Base-by-base conservation (phyloP, 2,888 invertebrate genomes). In the Escarpia spicata region DNA sequence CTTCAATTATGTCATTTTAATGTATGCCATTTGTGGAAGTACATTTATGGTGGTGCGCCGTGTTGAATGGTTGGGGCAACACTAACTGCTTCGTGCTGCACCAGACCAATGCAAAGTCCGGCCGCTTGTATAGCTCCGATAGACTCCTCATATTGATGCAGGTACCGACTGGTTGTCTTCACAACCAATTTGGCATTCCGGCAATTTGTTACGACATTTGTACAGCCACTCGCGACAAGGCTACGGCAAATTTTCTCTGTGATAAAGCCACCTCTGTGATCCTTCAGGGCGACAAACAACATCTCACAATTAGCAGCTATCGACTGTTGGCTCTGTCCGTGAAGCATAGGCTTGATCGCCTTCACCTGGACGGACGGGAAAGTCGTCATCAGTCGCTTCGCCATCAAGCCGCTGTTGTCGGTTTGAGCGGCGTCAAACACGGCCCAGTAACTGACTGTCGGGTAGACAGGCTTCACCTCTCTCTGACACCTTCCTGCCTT, bases 401-500 rank as follows among this genome's bases (percentile, higher is more conserved):
- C 92, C 96, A 96, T 93, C 97, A 98, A 95, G 97, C 97, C 10
- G 96, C 93, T 10, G 91, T 91, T n/a, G 58, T 43, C 19, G 31
- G 90, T n/a, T 60, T 97, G 26, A 97, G 98, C 95, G 95, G 97
- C 92, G 97, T 98, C 44, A 98, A 98, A 95, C 97, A 97, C 93
- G 96, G 96, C 31, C 94, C 98, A 91, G 97, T 98, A 75, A 75
- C 75, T 75, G 26, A 75, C 75, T 15, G 75, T 26, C 26, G 75
- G 75, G 75, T 75, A 75, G 75, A 75, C 75, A 26, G 75, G 75
- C 75, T 75, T 75, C 75, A 75, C 75, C n/a, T 75, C 19, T 19
- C 75, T 26, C n/a, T 26, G 3, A 75, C 26, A 75, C 19, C 75
- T 6, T n/a, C 75, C 75, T 15, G 26, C 75, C n/a, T 75, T 75